Conservation (phyloP, 2,797 vertebrate species). For the Pipistrellus kuhlii region DNA sequence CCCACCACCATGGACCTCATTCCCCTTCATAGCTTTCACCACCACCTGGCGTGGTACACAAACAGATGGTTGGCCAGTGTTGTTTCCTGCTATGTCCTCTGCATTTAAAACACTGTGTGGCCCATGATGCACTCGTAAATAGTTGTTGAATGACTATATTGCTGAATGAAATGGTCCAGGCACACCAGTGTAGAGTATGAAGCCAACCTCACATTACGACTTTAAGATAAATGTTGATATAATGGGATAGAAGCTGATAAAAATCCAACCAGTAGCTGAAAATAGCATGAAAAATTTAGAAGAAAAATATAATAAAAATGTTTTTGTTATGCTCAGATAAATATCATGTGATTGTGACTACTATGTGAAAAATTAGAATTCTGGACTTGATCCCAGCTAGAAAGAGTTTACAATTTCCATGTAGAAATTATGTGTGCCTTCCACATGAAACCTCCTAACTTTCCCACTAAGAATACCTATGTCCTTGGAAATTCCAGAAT, state of each 20-base stretch:
- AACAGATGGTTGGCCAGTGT: background rate
- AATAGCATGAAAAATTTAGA: background rate
- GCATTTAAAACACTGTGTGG: background rate
- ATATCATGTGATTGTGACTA: background rate
- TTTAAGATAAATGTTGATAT: slow-evolving; percentile 14
- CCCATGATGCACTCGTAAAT: background rate
- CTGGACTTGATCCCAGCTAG: background rate
- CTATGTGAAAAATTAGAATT: slow-evolving; percentile 9
- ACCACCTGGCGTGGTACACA: background rate
- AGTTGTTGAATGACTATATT: slow-evolving; percentile 20
- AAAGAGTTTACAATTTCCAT: background rate
- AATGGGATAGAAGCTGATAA: background rate
- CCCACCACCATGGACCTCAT: background rate
- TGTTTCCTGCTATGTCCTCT: background rate
- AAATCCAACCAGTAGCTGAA: background rate
- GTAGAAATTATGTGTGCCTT: background rate
- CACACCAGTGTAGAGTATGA: background rate
- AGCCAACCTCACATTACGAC: background rate
- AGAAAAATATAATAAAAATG: background rate
- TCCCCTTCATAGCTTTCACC: background rate
- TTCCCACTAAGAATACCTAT: background rate
- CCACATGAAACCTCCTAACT: background rate
- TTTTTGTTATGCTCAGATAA: background rate
- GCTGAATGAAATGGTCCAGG: slow-evolving; percentile 21
- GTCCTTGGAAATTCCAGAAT: background rate